A percentile compares a stretch with the other conserved stretches of the same genome.
Evolutionary conservation across 2,113 vertebrate genomes (phyloP).

Genomic region (Thermophis baileyi): DNA sequence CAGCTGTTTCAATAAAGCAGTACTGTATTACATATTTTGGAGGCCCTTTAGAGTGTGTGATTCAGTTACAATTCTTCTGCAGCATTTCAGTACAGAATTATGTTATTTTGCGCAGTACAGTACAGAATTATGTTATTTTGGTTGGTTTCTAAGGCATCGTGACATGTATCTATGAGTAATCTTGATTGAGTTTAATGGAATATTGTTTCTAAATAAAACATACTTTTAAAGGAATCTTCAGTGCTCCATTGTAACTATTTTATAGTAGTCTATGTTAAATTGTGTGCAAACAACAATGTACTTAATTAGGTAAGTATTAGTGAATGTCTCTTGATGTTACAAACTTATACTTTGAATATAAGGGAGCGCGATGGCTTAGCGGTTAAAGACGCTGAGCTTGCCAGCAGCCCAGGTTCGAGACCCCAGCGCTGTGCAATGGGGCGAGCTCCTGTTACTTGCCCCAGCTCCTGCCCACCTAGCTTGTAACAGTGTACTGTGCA

Average conservation of each 20-base stretch:
- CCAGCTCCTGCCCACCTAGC: too few species aligned
- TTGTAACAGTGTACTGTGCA: too few species aligned
- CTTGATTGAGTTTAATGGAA: background rate
- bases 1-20: background rate
- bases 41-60: background rate
- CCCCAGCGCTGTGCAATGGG: background rate
- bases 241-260: background rate
- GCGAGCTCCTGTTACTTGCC: background rate
- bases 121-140: background rate
- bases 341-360: background rate
- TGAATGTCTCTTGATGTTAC: background rate
- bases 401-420: background rate
- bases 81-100: background rate
- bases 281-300: background rate
- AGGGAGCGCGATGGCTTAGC: background rate
- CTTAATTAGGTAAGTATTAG: background rate
- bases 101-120: background rate
- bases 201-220: background rate
- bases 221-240: background rate
- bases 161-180: background rate
- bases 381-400: background rate
- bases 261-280: background rate
- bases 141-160: background rate
- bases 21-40: background rate
- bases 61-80: background rate